These are phyloP conservation scores for Acanthiza pusilla DNA, from an alignment of 2,797 vertebrate species.

Conservation along the genomic window DNA sequence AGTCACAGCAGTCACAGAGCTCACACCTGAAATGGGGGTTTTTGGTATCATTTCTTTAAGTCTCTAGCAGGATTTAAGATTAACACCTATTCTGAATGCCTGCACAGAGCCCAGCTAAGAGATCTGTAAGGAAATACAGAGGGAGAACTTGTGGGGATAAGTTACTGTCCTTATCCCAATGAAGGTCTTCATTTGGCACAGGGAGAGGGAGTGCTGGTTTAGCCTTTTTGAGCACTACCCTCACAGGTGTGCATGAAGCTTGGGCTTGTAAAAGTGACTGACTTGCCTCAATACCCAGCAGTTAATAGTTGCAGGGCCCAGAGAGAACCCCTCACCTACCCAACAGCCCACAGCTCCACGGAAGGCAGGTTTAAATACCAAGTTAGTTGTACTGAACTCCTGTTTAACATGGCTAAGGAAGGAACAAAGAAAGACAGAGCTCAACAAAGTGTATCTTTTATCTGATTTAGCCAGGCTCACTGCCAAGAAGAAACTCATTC, in stretches of 20 bases:
- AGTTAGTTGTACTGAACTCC: neutral
- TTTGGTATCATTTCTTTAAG: neutral
- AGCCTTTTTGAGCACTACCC: neutral
- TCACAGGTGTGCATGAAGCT: neutral
- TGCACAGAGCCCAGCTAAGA: neutral
- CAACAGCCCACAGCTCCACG: neutral
- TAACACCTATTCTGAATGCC: neutral
- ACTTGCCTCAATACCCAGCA: neutral
- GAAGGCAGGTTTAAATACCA: neutral
- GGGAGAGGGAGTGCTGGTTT: neutral
- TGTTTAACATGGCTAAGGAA: neutral
- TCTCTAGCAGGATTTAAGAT: neutral
- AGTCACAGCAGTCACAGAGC: neutral
- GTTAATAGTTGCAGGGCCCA: neutral
- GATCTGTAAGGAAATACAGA: neutral
- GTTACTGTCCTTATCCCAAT: rapidly evolving
- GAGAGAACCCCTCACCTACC: neutral
- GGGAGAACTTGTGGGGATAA: neutral
- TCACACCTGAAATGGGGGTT: neutral
- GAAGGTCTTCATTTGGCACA: neutral
- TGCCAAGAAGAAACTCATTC: neutral
- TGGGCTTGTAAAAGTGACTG: neutral
- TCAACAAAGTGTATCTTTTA: neutral
- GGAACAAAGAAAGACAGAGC: neutral
- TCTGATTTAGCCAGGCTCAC: neutral